Conservation (phyloP, 2,888 invertebrate species). For the Plagiodera versicolora region DNA sequence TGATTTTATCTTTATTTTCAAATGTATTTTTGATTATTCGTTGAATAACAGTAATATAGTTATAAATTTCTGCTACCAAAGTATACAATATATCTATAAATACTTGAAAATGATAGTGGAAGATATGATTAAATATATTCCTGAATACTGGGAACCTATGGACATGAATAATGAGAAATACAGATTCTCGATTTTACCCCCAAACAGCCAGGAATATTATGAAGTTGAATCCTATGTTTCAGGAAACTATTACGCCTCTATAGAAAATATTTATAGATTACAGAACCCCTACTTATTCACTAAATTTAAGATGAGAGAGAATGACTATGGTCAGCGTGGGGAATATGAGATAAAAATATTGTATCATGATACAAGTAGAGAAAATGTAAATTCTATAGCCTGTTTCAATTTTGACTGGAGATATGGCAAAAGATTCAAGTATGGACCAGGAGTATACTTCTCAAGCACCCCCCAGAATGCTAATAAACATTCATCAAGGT, state of each 20-base stretch:
- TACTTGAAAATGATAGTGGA: background rate
- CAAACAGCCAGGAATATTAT: slow-evolving; percentile 20
- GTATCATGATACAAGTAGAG: slow-evolving; percentile 41
- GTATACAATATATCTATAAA: too few relatives aligned
- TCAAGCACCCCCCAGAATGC: slow-evolving; percentile 40
- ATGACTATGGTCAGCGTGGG: slow-evolving; percentile 39
- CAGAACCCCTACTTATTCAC: slow-evolving; percentile 42
- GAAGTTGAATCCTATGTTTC: slow-evolving; percentile 9
- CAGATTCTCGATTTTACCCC: slow-evolving; percentile 19
- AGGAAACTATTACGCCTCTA: slow-evolving; percentile 18
- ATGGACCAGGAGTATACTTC: slow-evolving; percentile 47
- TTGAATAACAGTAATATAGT: too few relatives aligned
- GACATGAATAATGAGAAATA: slow-evolving; percentile 23
- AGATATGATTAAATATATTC: background rate
- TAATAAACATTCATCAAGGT: slow-evolving; percentile 36
- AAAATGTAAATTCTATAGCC: slow-evolving; percentile 41
- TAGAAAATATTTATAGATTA: slow-evolving; percentile 35
- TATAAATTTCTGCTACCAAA: too few relatives aligned
- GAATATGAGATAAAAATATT: slow-evolving; percentile 24
- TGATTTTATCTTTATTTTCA: too few relatives aligned
- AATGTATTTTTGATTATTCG: too few relatives aligned
- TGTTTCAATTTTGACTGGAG: slow-evolving; percentile 46
- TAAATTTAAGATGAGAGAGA: slow-evolving; percentile 38
- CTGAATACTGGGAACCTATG: slow-evolving; percentile 21
- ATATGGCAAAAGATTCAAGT: slow-evolving; percentile 39